These are phyloP conservation scores for Meteorus sp. DNA, from an alignment of 1,140 invertebrate genomes.

Conservation along the genomic window DNA sequence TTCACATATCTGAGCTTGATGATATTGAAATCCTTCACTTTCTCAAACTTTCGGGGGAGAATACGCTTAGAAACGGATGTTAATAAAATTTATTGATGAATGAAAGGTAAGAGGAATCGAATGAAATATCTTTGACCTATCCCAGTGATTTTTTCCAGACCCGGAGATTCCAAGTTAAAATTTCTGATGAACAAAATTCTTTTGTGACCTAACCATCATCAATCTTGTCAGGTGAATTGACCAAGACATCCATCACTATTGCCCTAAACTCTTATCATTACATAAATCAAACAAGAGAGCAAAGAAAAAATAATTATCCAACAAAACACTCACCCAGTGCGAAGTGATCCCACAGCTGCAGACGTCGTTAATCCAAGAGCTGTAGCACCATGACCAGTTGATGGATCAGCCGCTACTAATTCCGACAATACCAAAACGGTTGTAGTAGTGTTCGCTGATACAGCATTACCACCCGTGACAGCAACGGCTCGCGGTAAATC, in stretches of 20 bases:
- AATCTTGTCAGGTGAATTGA: no score
- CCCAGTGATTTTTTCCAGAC: no score
- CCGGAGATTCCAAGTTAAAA: no score
- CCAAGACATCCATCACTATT: background rate
- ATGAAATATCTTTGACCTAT: no score
- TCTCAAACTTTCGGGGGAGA: no score
- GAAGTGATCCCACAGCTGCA: conserved; percentile 41
- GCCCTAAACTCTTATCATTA: background rate
- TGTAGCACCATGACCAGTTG: conserved; percentile 23
- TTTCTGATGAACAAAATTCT: no score
- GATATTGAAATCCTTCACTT: no score
- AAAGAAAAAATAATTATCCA: conserved; percentile 13
- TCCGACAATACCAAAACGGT: conserved; percentile 63
- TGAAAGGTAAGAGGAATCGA: no score
- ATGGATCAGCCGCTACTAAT: conserved; percentile 53
- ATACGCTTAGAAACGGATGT: no score
- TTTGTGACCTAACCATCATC: no score
- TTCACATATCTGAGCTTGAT: no score
- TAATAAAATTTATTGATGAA: no score
- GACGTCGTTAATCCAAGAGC: conserved; percentile 36
- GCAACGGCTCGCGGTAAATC: conserved; percentile 47
- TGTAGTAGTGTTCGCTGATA: conserved; percentile 54
- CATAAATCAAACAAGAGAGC: background rate
- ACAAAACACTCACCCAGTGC: conserved; percentile 50
- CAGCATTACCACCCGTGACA: conserved; percentile 45